Evolutionary conservation across 1,140 invertebrate genomes (phyloP).

Genomic region (Sitobion miscanthi): DNA sequence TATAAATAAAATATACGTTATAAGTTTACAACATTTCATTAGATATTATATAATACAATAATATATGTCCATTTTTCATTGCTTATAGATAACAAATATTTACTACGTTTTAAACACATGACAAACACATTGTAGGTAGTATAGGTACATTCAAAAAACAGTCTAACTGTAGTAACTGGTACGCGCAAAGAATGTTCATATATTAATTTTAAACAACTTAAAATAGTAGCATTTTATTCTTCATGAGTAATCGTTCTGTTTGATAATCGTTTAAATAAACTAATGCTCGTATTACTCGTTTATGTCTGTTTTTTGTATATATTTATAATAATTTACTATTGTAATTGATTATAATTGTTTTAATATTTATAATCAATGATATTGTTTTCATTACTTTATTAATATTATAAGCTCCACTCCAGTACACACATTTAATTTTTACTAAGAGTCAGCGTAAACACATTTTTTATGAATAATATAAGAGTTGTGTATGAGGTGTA

Average conservation of each 20-base stretch:
- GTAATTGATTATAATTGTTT: not conserved
- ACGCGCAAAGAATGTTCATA: not conserved
- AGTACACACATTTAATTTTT: slow-evolving; percentile 12
- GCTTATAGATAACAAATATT: not conserved
- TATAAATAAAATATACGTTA: not conserved
- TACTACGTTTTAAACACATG: not conserved
- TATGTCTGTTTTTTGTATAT: not conserved
- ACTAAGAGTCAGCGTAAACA: slow-evolving; percentile 27
- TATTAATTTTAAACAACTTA: not conserved
- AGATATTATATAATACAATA: not conserved
- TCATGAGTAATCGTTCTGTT: not conserved
- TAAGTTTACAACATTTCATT: not conserved
- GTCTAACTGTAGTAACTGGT: not conserved
- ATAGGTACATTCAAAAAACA: not conserved
- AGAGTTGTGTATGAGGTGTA: not conserved
- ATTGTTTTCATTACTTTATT: not conserved
- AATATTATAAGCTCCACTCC: not conserved
- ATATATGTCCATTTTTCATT: not conserved
- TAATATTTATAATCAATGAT: not conserved
- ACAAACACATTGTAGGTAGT: not conserved
- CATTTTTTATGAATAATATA: not conserved
- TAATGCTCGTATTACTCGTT: not conserved
- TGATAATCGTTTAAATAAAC: not conserved
- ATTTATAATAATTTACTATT: not conserved
- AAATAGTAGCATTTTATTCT: not conserved